Evolutionary conservation across 2,797 vertebrate genomes (phyloP).

Genomic region (Phalanger gymnotis): DNA sequence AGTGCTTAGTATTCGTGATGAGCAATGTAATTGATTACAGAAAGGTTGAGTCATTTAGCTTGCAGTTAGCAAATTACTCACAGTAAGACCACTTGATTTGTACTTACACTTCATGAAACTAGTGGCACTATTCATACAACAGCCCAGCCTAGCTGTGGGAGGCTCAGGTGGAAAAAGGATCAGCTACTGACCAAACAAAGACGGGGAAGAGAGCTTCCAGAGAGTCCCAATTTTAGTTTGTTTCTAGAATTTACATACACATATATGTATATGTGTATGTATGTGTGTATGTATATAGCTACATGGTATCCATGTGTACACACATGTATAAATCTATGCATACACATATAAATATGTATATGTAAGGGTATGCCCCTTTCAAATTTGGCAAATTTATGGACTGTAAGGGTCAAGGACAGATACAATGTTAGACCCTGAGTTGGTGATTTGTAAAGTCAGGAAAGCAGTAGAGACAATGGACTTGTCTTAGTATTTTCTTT

Average conservation of each 20-base stretch:
- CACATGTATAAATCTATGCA: background rate
- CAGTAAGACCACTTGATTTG: background rate
- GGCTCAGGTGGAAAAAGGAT: conserved; percentile 4
- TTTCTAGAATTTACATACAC: background rate
- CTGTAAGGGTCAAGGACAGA: background rate
- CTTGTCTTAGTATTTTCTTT: background rate
- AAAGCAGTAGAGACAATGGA: background rate
- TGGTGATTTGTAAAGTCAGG: background rate
- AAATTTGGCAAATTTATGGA: background rate
- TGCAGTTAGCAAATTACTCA: background rate
- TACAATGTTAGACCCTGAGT: background rate
- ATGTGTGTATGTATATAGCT: background rate
- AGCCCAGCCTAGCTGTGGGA: background rate
- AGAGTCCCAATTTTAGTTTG: background rate
- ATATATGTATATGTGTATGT: background rate
- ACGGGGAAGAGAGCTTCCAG: background rate
- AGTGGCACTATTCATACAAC: background rate
- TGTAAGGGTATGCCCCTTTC: background rate
- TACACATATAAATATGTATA: background rate
- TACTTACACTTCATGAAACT: background rate
- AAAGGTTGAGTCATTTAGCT: background rate
- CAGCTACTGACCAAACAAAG: background rate
- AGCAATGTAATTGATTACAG: fast-evolving
- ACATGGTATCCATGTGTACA: background rate
- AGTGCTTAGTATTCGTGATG: background rate